Evolutionary conservation across 2,113 vertebrate genomes (phyloP).

Genomic region (Polypterus bichir): DNA sequence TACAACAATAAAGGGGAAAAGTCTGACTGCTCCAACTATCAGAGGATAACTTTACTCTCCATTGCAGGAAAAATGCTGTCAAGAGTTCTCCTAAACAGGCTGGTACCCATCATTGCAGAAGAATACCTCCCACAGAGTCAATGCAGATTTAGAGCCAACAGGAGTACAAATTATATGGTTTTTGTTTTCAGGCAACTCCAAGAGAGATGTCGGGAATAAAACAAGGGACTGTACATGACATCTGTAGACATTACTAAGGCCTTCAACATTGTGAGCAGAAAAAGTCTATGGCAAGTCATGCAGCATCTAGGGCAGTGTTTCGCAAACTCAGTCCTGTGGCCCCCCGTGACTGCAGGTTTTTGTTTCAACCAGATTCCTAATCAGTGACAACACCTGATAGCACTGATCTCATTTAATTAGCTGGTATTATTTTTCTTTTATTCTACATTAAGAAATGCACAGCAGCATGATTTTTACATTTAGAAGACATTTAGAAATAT

Average conservation of each 20-base stretch:
- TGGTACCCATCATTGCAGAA: background rate
- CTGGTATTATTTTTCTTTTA: no score
- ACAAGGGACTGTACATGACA: no score
- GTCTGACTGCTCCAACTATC: background rate
- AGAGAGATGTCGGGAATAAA: background rate
- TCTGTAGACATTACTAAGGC: background rate
- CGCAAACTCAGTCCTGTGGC: no score
- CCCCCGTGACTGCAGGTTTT: no score
- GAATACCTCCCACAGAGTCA: constrained; percentile 1
- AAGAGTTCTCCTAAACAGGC: constrained; percentile 1
- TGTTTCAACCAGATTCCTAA: no score
- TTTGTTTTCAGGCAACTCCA: background rate
- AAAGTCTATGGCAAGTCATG: no score
- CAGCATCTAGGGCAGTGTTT: no score
- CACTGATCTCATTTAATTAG: no score
- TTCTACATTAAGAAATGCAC: no score
- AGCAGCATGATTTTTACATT: no score
- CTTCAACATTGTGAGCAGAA: background rate
- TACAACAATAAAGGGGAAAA: background rate
- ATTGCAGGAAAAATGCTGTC: background rate
- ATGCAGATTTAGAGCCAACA: background rate
- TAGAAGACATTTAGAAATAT: no score
- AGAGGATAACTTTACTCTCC: background rate
- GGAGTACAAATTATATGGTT: background rate
- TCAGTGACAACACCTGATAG: no score